phyloP scores from a whole-genome alignment of 2,113 vertebrate genomes.

The Choloepus hoffmanni region DNA sequence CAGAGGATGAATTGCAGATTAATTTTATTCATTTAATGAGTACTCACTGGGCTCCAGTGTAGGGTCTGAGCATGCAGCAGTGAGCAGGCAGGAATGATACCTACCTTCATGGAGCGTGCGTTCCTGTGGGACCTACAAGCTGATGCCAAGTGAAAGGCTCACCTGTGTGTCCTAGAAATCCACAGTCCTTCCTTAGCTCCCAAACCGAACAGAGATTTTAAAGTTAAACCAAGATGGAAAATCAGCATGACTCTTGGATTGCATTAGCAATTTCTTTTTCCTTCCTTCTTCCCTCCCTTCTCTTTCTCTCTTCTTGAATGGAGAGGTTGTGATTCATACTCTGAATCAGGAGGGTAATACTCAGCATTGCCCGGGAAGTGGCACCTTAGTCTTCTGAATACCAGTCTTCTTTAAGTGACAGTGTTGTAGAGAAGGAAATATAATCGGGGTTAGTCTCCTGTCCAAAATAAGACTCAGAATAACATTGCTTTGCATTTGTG shows the following conservation, averaged over 20 bases:
- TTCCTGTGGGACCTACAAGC: not conserved
- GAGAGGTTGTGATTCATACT: not conserved
- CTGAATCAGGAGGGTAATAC: not conserved
- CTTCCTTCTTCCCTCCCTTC: too few relatives aligned
- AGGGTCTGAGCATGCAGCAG: not conserved
- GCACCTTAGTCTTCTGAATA: not conserved
- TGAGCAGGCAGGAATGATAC: not conserved
- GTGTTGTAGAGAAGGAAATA: not conserved
- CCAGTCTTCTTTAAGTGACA: not conserved
- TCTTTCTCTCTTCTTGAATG: not conserved
- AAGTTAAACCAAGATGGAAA: not conserved
- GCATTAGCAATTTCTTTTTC: not conserved
- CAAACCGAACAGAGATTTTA: not conserved
- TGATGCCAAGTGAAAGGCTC: not conserved
- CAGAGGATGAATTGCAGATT: not conserved
- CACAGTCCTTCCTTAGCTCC: not conserved
- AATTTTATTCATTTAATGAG: not conserved
- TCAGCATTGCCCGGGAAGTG: conserved; percentile 2
- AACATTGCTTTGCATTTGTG: not conserved
- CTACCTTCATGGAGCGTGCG: not conserved
- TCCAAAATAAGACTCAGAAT: not conserved
- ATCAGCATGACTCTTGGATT: not conserved
- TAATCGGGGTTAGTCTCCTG: not conserved
- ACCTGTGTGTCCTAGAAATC: not conserved
- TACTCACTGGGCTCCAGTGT: not conserved